A percentile compares a stretch with the other conserved stretches of the same genome.
phyloP scores from a whole-genome alignment of 2,113 vertebrate genomes.

The Chionis minor region DNA sequence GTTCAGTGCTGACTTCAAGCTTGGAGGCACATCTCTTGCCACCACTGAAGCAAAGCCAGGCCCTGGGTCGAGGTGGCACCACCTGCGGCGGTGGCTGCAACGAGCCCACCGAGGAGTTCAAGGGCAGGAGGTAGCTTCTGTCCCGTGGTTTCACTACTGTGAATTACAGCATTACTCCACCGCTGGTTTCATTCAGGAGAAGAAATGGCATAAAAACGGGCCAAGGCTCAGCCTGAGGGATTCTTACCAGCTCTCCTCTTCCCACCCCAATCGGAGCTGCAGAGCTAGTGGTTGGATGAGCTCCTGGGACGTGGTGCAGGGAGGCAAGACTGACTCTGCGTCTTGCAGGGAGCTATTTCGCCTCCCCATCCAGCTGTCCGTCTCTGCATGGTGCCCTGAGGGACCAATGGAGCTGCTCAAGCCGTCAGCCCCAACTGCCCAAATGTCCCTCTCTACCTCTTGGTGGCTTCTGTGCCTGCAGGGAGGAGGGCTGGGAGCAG shows the following conservation, averaged over 20 bases:
- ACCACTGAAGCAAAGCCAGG: not conserved
- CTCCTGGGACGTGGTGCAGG: not conserved
- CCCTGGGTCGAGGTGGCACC: rapidly evolving
- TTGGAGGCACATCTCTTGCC: not conserved
- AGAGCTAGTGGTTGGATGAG: not conserved
- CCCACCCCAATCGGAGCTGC: too few relatives aligned
- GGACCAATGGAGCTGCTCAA: not conserved
- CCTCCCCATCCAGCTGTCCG: not conserved
- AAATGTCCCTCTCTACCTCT: not conserved
- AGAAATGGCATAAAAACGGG: not conserved
- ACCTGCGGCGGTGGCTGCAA: too few relatives aligned
- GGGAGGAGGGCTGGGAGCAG: not conserved
- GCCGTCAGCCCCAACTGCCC: not conserved
- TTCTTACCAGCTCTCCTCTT: not conserved
- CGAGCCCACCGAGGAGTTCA: too few relatives aligned
- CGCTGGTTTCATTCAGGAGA: not conserved
- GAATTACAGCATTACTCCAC: not conserved
- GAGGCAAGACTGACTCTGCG: not conserved
- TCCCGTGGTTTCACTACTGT: not conserved
- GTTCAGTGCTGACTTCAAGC: not conserved
- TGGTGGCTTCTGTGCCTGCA: not conserved
- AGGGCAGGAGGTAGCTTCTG: not conserved
- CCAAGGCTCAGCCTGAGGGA: not conserved
- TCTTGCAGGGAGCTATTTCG: not conserved
- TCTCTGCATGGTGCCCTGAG: not conserved